A percentile compares a stretch with the other conserved stretches of the same genome.
phyloP scores from a whole-genome alignment of 2,797 vertebrate genomes.

The Sebastes minor region DNA sequence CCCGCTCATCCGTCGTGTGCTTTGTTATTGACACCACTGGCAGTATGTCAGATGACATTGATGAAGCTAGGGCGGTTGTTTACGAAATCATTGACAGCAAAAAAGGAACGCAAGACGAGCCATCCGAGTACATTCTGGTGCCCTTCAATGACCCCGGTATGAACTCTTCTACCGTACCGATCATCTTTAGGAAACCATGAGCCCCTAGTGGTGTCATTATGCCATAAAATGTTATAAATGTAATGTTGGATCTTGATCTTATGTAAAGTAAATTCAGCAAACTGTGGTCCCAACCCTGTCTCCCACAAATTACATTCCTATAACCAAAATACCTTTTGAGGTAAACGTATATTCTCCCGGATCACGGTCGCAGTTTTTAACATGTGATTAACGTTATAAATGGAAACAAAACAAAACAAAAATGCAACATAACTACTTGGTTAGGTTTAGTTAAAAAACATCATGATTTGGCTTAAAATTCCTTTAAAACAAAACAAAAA shows the following conservation, averaged over 20 bases:
- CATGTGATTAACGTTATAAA: no score
- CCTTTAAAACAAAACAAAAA: no score
- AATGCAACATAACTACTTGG: no score
- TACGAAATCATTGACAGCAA: slow-evolving; percentile 76
- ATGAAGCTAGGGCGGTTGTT: slow-evolving; percentile 50
- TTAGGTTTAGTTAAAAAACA: no score
- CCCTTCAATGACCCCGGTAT: slow-evolving; percentile 83
- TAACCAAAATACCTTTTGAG: no score
- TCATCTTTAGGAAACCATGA: not conserved
- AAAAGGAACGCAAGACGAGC: slow-evolving; percentile 80
- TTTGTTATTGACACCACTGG: slow-evolving; percentile 85
- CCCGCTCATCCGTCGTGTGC: slow-evolving; percentile 73
- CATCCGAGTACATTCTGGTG: slow-evolving; percentile 83
- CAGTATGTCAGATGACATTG: slow-evolving; percentile 79
- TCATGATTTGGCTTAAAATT: no score
- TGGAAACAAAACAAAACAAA: no score
- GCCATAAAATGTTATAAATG: not conserved
- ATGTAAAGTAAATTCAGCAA: not conserved
- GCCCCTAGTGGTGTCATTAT: not conserved
- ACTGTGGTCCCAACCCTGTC: not conserved
- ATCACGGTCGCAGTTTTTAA: no score
- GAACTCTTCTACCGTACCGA: not conserved
- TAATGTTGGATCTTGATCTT: not conserved
- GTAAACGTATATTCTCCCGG: no score
- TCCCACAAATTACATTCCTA: no score